Base-by-base conservation (phyloP, 2,113 vertebrate genomes). In the Petrocephalus zakoni region DNA sequence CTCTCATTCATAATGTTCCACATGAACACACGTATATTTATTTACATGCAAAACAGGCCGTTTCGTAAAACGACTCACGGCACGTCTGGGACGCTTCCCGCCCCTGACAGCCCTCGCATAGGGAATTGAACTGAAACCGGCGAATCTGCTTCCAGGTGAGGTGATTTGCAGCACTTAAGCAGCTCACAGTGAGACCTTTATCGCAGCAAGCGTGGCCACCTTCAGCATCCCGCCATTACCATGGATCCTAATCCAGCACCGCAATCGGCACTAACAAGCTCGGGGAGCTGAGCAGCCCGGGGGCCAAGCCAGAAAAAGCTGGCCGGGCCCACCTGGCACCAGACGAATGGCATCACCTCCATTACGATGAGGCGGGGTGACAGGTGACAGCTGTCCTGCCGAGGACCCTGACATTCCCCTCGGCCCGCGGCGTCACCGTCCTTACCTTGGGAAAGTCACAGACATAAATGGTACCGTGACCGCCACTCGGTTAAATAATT, bases 401-500 rank as follows among this genome's bases (percentile, higher is more conserved):
- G 94, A 93, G 93, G 34, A 91, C 91, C 90, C 88, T 93, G 91
- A 94, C 93, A 92, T 89, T 93, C 85, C 88, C 91, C 81, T 78
- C 91, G 86, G 46, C 90, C 91, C 81, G 68, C 91, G 90, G 89
- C 90, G 88, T 86, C 51, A 46, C 85, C 64, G 82, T 92, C 91
- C 92, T 94, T 93, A 93, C 91, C 89, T 89, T 89, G 90, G 91
- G 90, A 92, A 93, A 91, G 93, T 90, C 90, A 90, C 90, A 90
- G 92, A 93, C 93, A 95, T 93, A 92, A 95, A 93, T 94, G 94
- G 92, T 86, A 85, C 91, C 47, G 85, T 92, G 92, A 94, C 91
- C 91, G 88, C 90, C 92, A 90, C 91, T 92, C 92, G 93, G 94
- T 94, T 94, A 94, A 93, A 93, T 94, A 95, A 95, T 95, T 93